phyloP scores from a whole-genome alignment of 2,113 vertebrate genomes.

The Girardinichthys multiradiatus region DNA sequence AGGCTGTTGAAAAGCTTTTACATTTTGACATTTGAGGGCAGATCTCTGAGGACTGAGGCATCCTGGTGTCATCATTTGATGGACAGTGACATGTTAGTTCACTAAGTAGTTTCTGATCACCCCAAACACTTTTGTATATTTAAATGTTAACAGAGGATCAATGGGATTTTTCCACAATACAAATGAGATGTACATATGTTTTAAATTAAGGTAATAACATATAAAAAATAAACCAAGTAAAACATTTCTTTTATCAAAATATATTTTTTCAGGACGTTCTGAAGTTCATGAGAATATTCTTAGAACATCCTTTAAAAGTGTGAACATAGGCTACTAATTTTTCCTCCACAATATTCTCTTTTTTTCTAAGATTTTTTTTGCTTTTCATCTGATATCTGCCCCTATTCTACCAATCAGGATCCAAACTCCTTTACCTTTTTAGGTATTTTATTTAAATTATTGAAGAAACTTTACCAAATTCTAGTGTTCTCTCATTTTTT shows the following conservation, averaged over 20 bases:
- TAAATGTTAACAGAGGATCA: background rate
- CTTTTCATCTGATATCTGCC: background rate
- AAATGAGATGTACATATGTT: no score
- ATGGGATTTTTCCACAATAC: no score
- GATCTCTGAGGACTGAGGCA: background rate
- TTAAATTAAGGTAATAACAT: no score
- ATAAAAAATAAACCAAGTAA: background rate
- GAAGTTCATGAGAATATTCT: background rate
- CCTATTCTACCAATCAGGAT: background rate
- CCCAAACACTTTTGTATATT: background rate
- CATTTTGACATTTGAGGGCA: background rate
- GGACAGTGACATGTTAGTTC: background rate
- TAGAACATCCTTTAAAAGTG: background rate
- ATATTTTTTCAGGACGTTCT: background rate
- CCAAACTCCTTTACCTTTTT: background rate
- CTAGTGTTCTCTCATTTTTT: background rate
- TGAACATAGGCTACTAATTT: background rate
- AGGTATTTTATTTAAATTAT: background rate
- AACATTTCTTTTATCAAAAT: background rate
- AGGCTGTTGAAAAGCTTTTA: constrained; percentile 6
- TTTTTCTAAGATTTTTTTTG: background rate
- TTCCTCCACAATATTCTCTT: background rate
- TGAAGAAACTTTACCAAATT: background rate
- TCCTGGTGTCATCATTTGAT: background rate
- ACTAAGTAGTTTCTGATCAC: background rate